A percentile compares a stretch with the other conserved stretches of the same genome.
phyloP scores from a whole-genome alignment of 2,797 vertebrate genomes.

The Acropternis orthonyx region DNA sequence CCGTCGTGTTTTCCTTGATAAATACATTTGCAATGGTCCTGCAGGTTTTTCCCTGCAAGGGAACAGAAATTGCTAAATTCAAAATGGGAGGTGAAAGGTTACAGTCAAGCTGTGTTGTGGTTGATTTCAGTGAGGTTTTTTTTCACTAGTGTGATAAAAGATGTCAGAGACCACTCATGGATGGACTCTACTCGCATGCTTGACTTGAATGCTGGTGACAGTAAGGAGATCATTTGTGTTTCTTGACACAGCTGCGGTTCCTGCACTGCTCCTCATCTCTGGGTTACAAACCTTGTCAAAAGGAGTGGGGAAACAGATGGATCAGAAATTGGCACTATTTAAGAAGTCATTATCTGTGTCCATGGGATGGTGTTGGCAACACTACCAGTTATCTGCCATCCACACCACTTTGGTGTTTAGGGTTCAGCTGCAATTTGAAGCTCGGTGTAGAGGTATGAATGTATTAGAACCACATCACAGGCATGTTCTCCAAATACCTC shows the following conservation, averaged over 20 bases:
- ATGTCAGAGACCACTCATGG: background rate
- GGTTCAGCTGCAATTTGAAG: background rate
- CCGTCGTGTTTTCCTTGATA: background rate
- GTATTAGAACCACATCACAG: background rate
- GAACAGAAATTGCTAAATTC: background rate
- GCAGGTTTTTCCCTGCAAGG: background rate
- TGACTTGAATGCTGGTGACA: background rate
- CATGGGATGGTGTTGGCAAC: background rate
- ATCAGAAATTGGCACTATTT: background rate
- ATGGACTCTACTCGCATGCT: rapidly evolving
- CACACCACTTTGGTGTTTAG: background rate
- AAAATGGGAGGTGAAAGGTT: background rate
- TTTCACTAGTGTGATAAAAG: background rate
- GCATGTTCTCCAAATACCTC: background rate
- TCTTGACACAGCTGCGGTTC: background rate
- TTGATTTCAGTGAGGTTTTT: background rate
- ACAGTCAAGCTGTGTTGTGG: background rate
- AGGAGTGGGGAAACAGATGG: background rate
- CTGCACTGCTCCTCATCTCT: background rate
- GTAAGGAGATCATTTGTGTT: background rate
- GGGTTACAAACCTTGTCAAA: background rate
- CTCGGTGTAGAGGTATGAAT: background rate
- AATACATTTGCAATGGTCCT: background rate
- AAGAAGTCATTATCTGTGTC: background rate
- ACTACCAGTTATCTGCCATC: background rate